Base-by-base conservation (phyloP, 2,888 invertebrate genomes). In the Drosophila nr. medialis region DNA sequence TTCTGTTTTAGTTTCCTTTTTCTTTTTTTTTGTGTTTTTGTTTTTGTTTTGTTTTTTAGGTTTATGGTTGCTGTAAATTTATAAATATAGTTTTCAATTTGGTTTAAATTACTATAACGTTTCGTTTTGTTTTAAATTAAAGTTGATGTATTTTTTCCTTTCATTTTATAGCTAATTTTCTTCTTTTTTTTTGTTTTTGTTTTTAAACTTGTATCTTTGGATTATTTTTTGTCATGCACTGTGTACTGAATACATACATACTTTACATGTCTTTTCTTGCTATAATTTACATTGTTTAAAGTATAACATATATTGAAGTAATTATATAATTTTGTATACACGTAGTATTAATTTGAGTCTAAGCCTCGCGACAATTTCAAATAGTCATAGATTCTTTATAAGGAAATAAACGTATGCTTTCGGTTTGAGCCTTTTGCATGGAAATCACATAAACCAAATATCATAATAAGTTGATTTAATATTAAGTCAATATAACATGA, bases 141-240 rank as follows among this genome's bases (percentile, higher is more conserved):
- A 64, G 55, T 74, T 81, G 64, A 55, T 83, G 83, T 87, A 86
- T 86, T 87, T 81, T 89, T 66, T 61, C 59, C 69, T 78, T 88
- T 81, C 80, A 63, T 68, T 82, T 76, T 89, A 82, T 71, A 79
- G 50, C 86, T 86, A 86, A 71, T 56, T 86, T 74, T 82, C 36
- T 3, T 36, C 32, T 2, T 7, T 21, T 2, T 45, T 45, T 21
- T 13, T 29, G 8, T 10, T 3, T 21, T 45, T 45, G 13, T 45
- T 24, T 45, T 45, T 45, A 45, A 73, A 72, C 60, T 82, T 70
- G 64, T 89, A 89, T 86, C 88, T 86, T 89, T 89, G 89, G 89
- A 77, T 86, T 72, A 74, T 74, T 65, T 65, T 75, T 69, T 66
- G 36, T 75, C 78, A 80, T 87, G 84, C 65, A 72, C 67, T 84